A percentile compares a stretch with the other conserved stretches of the same genome.
Evolutionary conservation across 2,113 vertebrate genomes (phyloP).

Genomic region (Puffinus mauretanicus): DNA sequence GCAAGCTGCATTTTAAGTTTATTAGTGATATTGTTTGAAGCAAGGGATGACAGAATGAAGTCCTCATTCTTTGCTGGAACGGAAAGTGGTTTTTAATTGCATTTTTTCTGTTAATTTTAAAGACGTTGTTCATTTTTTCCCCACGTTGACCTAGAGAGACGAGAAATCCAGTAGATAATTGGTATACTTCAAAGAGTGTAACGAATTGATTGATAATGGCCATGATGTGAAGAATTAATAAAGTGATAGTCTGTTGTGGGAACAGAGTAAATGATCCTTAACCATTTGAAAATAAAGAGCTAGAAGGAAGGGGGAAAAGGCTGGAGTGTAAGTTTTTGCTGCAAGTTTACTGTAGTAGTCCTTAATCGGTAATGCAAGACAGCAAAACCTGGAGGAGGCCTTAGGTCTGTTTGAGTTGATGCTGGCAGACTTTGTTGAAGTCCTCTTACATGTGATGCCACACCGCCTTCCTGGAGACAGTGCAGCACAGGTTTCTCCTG

Average conservation of each 20-base stretch:
- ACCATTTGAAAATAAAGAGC: neutral
- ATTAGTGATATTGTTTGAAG: neutral
- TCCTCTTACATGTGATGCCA: rapidly evolving
- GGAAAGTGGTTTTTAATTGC: neutral
- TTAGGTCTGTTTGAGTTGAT: neutral
- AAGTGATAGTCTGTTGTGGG: neutral
- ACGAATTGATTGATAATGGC: neutral
- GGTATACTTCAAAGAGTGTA: neutral
- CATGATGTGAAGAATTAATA: neutral
- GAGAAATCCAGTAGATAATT: neutral
- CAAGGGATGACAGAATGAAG: neutral
- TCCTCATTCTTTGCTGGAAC: neutral
- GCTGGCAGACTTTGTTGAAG: neutral
- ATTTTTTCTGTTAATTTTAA: neutral
- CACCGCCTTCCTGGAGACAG: neutral
- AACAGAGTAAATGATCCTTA: neutral
- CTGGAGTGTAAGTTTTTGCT: neutral
- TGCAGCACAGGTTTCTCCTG: neutral
- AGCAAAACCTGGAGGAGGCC: neutral
- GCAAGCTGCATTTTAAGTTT: neutral
- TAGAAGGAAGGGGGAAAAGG: neutral
- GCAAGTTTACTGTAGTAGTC: neutral
- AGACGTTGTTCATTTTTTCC: neutral
- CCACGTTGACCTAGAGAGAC: neutral
- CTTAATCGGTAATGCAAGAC: neutral